These are phyloP conservation scores for Calidris pugnax DNA, from an alignment of 2,113 vertebrate genomes.

Conservation along the genomic window DNA sequence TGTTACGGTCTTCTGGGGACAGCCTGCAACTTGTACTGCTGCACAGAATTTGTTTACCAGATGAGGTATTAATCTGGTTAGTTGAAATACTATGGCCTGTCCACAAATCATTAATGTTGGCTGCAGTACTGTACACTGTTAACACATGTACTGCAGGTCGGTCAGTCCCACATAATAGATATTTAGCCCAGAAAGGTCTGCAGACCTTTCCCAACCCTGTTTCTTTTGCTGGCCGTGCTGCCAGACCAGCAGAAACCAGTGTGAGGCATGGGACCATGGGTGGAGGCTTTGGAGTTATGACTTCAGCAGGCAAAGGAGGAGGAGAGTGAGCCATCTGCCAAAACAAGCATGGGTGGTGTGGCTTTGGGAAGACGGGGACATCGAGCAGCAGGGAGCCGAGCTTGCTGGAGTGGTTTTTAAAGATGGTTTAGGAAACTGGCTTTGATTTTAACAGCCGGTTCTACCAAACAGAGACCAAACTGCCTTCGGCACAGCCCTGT, in stretches of 20 bases:
- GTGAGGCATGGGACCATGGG: background rate
- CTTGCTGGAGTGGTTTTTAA: slow-evolving; percentile 49
- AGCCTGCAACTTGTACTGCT: background rate
- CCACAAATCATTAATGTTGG: slow-evolving; percentile 37
- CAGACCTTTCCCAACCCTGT: background rate
- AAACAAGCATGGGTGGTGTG: slow-evolving; percentile 38
- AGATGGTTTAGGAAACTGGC: slow-evolving; percentile 38
- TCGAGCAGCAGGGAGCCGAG: slow-evolving; percentile 2
- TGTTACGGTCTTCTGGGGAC: slow-evolving; percentile 11
- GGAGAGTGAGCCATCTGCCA: background rate
- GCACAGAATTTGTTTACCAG: background rate
- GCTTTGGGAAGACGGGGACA: slow-evolving; percentile 6
- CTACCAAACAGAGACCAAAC: slow-evolving; percentile 50
- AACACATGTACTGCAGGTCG: background rate
- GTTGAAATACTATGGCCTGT: background rate
- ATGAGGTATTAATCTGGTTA: slow-evolving; percentile 18
- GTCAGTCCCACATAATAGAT: background rate
- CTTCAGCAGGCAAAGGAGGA: background rate
- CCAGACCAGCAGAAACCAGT: background rate
- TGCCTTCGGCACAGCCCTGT: slow-evolving; percentile 28
- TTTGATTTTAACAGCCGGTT: slow-evolving; percentile 63
- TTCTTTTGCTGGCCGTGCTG: background rate
- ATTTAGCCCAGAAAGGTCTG: background rate
- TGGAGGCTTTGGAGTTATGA: background rate
- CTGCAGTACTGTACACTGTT: background rate